Base-by-base conservation (phyloP, 2,797 vertebrate species). In the Carduelis carduelis region DNA sequence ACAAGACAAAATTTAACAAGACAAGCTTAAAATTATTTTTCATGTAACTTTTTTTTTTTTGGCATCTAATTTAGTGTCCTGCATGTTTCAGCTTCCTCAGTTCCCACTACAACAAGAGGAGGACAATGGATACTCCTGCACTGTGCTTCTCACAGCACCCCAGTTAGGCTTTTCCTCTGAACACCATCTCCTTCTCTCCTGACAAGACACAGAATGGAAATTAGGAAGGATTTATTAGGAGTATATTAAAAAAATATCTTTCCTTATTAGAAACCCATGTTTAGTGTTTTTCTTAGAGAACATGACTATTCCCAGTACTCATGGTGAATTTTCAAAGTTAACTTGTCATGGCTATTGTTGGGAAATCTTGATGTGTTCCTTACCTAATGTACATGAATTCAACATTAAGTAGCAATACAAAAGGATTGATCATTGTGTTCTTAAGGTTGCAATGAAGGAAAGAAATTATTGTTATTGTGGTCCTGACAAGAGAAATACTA, bases 121-220 rank as follows among this genome's bases (percentile, higher is more conserved):
- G 20, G 15, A 65, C 70, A 72, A 44, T 10, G 11, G 6, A 8
- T 1, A 1, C 5, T 84, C 9, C 35, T 49, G 21, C 0, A 0
- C 10, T 10, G 8, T 21, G 18, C 44, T 81, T 69, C 27, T 78
- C 55, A 34, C 12, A 35, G 26, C 16, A 72, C 1, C 18, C 22
- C 21, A 46, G 12, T 61, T 32, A 75, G 35, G 11, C 4, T 83
- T 39, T 32, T 85, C 13, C 13, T 83, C 39, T 75, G 55, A 79
- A 53, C 8, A 65, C 3, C 21, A 7, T 17, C 39, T 79, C 5
- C 2, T 70, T 21, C 20, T 71, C 24, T 68, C 24, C 15, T 72
- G 50, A 47, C 0, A 4, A 39, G 3, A 47, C 2, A 55, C 14
- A 28, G 19, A 83, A 11, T 20, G 43, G 27, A 57, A 10, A 43